Evolutionary conservation across 35 echinoderm and acorn worm species (phyloP).

Genomic region (Holothuria glaberrima): DNA sequence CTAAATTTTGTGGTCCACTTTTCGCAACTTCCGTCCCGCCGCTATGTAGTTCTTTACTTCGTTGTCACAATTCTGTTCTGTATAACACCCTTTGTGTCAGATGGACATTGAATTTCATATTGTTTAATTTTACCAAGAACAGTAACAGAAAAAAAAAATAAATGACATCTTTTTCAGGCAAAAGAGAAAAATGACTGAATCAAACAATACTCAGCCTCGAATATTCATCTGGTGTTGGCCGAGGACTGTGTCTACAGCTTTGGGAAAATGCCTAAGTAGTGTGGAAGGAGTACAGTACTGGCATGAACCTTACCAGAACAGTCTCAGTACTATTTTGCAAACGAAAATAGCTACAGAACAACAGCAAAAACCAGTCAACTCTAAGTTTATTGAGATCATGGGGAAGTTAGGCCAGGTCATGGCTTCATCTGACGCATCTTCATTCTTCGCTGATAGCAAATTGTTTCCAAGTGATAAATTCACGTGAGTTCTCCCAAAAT

Average conservation of each 20-base stretch:
- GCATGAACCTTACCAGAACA: constrained; percentile 31
- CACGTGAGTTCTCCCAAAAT: neutral
- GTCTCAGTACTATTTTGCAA: neutral
- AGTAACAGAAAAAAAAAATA: no score
- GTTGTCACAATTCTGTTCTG: no score
- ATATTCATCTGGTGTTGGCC: constrained; percentile 26
- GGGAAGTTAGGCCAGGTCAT: neutral
- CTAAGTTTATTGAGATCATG: neutral
- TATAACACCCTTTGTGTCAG: no score
- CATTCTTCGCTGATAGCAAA: neutral
- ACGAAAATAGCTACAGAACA: neutral
- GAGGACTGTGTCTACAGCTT: constrained; percentile 18
- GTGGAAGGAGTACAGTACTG: constrained; percentile 24
- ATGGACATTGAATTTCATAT: no score
- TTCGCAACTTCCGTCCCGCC: no score
- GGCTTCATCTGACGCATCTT: neutral
- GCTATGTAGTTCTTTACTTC: no score
- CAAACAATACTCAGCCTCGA: neutral
- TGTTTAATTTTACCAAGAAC: no score
- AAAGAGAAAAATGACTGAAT: neutral
- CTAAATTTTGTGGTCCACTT: no score
- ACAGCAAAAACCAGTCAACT: neutral
- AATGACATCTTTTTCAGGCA: neutral
- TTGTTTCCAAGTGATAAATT: constrained; percentile 8
- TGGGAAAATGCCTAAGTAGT: constrained; percentile 2